phyloP scores from a whole-genome alignment of 2,797 vertebrate species.

The Chrosomus eos region DNA sequence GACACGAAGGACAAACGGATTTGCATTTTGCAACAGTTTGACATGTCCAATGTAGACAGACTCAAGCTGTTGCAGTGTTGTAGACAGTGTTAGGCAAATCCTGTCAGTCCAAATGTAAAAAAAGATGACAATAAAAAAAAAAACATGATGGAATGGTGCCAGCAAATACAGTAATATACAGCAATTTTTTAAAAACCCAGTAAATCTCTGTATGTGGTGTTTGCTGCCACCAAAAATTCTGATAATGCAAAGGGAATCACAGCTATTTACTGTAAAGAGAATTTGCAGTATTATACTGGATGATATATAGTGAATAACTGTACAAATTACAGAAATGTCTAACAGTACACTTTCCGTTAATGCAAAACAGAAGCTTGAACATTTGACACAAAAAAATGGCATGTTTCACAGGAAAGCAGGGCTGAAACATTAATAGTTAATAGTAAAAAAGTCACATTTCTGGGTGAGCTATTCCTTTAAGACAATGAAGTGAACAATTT shows the following conservation, averaged over 20 bases:
- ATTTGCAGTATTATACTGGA: neutral
- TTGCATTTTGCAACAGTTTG: neutral
- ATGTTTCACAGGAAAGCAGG: neutral
- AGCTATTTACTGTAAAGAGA: neutral
- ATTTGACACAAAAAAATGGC: neutral
- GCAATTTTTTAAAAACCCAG: neutral
- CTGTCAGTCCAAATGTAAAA: neutral
- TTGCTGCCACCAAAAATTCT: neutral
- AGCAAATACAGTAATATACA: neutral
- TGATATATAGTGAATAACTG: neutral
- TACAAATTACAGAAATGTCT: neutral
- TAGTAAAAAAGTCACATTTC: neutral
- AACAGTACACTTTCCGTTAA: neutral
- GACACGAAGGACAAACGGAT: neutral
- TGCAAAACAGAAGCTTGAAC: neutral
- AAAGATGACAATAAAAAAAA: neutral
- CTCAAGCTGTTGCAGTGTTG: neutral
- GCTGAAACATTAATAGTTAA: neutral
- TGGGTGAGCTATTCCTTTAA: slow-evolving; percentile 17
- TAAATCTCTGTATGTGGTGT: neutral
- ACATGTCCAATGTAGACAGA: neutral
- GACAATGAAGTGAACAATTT: slow-evolving; percentile 26
- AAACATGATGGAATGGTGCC: neutral
- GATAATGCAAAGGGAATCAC: neutral
- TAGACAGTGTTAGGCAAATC: neutral